Conservation (phyloP, 2,797 vertebrate species). For the Notoglanidium macrostoma region DNA sequence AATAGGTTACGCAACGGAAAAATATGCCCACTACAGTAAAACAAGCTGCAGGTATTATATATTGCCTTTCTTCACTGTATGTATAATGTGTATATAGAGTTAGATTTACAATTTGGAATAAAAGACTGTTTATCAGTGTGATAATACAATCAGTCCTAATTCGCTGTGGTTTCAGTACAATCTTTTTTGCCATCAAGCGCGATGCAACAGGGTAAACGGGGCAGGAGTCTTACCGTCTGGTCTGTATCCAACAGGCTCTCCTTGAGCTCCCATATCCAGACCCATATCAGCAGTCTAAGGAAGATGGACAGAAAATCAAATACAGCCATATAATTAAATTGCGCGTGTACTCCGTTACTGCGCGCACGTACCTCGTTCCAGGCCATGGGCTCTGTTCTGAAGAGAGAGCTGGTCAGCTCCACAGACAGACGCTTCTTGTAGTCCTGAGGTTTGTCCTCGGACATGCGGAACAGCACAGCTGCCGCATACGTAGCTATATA, state of each 20-base stretch:
- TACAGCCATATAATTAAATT: not conserved
- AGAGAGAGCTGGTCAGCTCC: slow-evolving; percentile 96
- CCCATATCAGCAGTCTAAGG: slow-evolving; percentile 92
- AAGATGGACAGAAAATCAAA: not conserved
- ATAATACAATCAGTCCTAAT: not conserved
- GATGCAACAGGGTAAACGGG: not conserved
- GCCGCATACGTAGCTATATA: slow-evolving; percentile 91
- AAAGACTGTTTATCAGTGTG: not conserved
- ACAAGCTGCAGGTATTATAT: no score
- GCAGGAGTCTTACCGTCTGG: slow-evolving; percentile 83
- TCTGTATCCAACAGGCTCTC: slow-evolving; percentile 94
- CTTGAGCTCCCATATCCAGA: slow-evolving; percentile 93
- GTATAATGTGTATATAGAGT: not conserved
- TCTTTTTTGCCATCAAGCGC: not conserved
- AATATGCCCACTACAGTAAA: no score
- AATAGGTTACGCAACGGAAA: not conserved
- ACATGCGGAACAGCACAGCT: slow-evolving; percentile 98
- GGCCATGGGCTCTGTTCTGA: slow-evolving; percentile 96
- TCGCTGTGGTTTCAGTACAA: not conserved
- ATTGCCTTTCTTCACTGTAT: not conserved
- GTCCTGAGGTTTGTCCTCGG: slow-evolving; percentile 98
- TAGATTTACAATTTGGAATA: not conserved
- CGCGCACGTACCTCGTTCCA: slow-evolving; percentile 87
- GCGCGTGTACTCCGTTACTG: not conserved
- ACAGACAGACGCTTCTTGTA: slow-evolving; percentile 97